A percentile compares a stretch with the other conserved stretches of the same genome.
Evolutionary conservation across 2,888 invertebrate species (phyloP).

Genomic region (Hyposoter dolosus): DNA sequence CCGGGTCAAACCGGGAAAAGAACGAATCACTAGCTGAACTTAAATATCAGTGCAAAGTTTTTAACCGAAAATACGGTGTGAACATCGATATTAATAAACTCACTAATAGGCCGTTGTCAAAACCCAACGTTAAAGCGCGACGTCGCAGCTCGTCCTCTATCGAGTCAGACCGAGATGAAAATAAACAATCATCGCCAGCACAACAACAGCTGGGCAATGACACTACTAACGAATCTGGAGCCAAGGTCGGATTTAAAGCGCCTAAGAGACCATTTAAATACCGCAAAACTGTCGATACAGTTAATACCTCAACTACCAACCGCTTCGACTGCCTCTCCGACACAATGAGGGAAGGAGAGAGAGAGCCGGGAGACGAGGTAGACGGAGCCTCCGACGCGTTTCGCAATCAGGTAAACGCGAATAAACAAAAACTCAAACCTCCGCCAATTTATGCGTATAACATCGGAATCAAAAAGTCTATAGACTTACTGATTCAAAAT

Average conservation of each 20-base stretch:
- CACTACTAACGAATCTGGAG: too few species aligned
- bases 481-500: not conserved
- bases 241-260: not conserved
- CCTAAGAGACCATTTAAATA: not conserved
- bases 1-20: not conserved
- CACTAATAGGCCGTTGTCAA: not conserved
- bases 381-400: too few species aligned
- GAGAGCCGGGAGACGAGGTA: not conserved
- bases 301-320: not conserved
- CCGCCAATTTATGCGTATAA: constrained; percentile 9
- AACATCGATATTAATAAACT: not conserved
- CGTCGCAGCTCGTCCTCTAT: not conserved
- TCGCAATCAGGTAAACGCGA: not conserved
- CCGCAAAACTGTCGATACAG: not conserved
- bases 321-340: not conserved
- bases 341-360: not conserved
- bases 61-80: not conserved
- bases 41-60: not conserved
- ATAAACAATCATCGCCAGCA: not conserved
- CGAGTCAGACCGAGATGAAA: not conserved
- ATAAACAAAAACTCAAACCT: not conserved
- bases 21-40: not conserved
- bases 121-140: not conserved
- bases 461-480: not conserved
- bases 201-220: not conserved